phyloP scores from a whole-genome alignment of 2,113 vertebrate genomes.

The Protobothrops flavoviridis region DNA sequence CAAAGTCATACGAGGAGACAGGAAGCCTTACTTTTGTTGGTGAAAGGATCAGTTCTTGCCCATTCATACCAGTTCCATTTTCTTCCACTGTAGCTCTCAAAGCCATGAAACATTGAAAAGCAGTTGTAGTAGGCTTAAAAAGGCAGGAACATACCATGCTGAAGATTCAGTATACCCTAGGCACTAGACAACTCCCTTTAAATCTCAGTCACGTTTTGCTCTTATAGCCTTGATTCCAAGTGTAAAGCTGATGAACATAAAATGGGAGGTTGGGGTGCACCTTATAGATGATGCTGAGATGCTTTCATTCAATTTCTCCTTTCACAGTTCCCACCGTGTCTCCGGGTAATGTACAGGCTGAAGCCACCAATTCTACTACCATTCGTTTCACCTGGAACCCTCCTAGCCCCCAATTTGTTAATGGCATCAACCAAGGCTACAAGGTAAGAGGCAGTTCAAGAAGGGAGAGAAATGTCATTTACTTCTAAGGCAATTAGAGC shows the following conservation, averaged over 20 bases:
- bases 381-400: constrained; percentile 94
- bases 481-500: neutral
- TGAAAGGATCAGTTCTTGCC: neutral
- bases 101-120: neutral
- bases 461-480: neutral
- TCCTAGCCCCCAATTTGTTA: constrained; percentile 97
- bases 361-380: constrained; percentile 90
- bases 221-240: neutral
- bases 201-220: neutral
- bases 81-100: neutral
- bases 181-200: neutral
- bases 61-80: neutral
- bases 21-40: neutral
- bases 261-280: neutral
- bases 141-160: neutral
- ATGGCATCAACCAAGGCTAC: constrained; percentile 98
- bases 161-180: neutral
- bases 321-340: constrained; percentile 91
- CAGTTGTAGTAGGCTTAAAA: neutral
- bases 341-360: constrained; percentile 87
- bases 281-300: neutral
- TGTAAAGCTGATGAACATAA: neutral
- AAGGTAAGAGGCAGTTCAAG: constrained; percentile 76
- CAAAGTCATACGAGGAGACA: too few relatives aligned
- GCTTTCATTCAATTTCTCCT: neutral